Evolutionary conservation across 1,140 invertebrate genomes (phyloP), one percentile per base, ranked within the genome.

Genomic region (Drosophila bifasciata): DNA sequence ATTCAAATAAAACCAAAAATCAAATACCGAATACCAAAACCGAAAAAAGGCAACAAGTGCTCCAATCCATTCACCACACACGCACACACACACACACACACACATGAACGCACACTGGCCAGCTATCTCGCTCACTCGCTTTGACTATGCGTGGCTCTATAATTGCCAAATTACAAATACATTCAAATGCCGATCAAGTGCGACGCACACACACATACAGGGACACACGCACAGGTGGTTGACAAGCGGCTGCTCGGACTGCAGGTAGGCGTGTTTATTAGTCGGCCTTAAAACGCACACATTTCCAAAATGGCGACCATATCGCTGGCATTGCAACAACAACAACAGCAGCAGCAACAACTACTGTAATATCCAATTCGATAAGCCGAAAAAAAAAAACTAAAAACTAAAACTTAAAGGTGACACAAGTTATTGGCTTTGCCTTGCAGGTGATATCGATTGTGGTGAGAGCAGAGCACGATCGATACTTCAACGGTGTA

Each of bases 101-200:
- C 44, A 4, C 28, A 4, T 1, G 9, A 32, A 7, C 60, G 55
- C 53, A 41, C 63, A 55, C 55, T 40, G 56, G 25, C 45, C 13
- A 41, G 57, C 15, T 56, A 15, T 44, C 28, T 39, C 43, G 11
- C 45, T 15, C 21, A 48, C 43, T 55, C 45, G 45, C 44, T 51
- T 70, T 71, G 60, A 57, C 62, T 88, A 83, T 88, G 79, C 84
- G 67, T 88, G 70, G 32, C 75, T 78, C 75, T 73, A 86, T 86
- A 85, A 86, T 85, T 86, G 81, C 77, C 77, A 63, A 67, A 76
- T 76, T 83, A 79, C 75, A 28, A 69, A 25, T 32, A 69, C 73
- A 25, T 40, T 62, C 73, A 49, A 69, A 16, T 21, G 55, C 19
- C 53, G 45, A 51, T 39, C 53, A 58, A 49, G 36, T 17, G 55